Evolutionary conservation across 2,888 invertebrate species (phyloP).

Genomic region (Rhabditoides inermis): DNA sequence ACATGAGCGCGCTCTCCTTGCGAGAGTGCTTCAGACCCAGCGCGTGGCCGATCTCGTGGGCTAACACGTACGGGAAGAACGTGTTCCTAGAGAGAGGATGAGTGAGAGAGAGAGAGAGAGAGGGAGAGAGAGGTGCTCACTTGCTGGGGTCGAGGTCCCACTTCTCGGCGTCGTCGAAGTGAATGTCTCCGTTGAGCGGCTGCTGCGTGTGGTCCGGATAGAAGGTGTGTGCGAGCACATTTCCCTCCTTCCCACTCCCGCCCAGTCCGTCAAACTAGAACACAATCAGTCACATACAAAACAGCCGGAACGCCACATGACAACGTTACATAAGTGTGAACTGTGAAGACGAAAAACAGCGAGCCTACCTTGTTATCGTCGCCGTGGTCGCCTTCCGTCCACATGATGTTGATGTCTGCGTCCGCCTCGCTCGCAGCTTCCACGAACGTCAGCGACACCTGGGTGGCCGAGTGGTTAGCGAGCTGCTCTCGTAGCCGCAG

Average conservation of each 20-base stretch:
- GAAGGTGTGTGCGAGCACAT: slow-evolving; percentile 52
- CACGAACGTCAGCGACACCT: slow-evolving; percentile 56
- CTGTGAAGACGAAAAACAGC: neutral
- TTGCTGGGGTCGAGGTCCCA: slow-evolving; percentile 29
- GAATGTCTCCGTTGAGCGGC: slow-evolving; percentile 51
- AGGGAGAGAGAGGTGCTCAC: slow-evolving; percentile 1
- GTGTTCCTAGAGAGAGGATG: neutral
- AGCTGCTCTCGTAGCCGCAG: too few species aligned
- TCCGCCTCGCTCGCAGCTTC: slow-evolving; percentile 55
- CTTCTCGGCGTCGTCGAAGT: slow-evolving; percentile 49
- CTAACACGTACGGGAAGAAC: slow-evolving; percentile 54
- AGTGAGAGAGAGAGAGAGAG: neutral
- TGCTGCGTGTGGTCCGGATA: slow-evolving; percentile 43
- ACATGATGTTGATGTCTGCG: slow-evolving; percentile 70
- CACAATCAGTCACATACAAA: neutral
- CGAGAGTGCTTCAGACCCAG: slow-evolving; percentile 49
- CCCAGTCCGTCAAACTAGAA: slow-evolving; percentile 44
- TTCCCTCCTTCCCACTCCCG: slow-evolving; percentile 23
- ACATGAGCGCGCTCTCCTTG: slow-evolving; percentile 42
- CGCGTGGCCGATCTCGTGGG: slow-evolving; percentile 52
- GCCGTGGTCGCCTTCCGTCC: slow-evolving; percentile 58
- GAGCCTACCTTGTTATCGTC: slow-evolving; percentile 32
- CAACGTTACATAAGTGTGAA: slow-evolving; percentile 12
- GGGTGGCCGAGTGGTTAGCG: too few species aligned
- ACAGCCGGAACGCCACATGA: slow-evolving; percentile 10